A percentile compares a stretch with the other conserved stretches of the same genome.
phyloP scores from a whole-genome alignment of 2,888 invertebrate genomes.

The Dendrolimus houi region DNA sequence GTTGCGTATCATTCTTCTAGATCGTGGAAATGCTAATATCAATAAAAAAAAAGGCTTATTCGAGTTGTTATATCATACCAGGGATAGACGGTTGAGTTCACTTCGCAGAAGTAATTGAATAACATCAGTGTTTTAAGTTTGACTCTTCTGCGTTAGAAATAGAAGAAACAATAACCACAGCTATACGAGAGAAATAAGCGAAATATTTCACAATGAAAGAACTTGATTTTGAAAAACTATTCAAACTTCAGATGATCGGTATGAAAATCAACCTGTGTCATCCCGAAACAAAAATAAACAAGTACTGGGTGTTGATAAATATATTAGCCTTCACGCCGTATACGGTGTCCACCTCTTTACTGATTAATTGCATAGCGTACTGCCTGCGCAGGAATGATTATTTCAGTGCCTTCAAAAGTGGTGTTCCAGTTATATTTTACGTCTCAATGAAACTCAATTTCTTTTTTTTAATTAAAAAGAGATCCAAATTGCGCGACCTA shows the following conservation, averaged over 20 bases:
- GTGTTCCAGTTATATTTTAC: neutral
- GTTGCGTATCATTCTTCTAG: too few species aligned
- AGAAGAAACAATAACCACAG: too few species aligned
- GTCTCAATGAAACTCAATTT: neutral
- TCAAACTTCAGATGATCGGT: neutral
- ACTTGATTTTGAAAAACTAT: slow-evolving; percentile 3
- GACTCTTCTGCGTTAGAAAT: too few species aligned
- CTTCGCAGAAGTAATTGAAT: too few species aligned
- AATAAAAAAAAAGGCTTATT: too few species aligned
- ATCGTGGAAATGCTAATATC: neutral
- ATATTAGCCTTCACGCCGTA: neutral
- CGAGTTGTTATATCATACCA: too few species aligned
- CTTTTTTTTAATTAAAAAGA: neutral
- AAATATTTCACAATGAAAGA: neutral
- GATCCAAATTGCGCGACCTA: neutral
- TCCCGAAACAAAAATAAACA: slow-evolving; percentile 6
- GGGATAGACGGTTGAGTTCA: too few species aligned
- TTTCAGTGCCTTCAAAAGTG: neutral
- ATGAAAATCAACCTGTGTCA: slow-evolving; percentile 3
- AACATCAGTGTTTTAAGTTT: too few species aligned
- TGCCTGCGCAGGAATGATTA: neutral
- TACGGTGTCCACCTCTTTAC: neutral
- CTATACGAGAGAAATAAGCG: too few species aligned
- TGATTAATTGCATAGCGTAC: neutral
- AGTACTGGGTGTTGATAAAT: slow-evolving; percentile 4